These are phyloP conservation scores for Neosilurus mollespiculum DNA, from an alignment of 2,797 vertebrate species.

Conservation along the genomic window DNA sequence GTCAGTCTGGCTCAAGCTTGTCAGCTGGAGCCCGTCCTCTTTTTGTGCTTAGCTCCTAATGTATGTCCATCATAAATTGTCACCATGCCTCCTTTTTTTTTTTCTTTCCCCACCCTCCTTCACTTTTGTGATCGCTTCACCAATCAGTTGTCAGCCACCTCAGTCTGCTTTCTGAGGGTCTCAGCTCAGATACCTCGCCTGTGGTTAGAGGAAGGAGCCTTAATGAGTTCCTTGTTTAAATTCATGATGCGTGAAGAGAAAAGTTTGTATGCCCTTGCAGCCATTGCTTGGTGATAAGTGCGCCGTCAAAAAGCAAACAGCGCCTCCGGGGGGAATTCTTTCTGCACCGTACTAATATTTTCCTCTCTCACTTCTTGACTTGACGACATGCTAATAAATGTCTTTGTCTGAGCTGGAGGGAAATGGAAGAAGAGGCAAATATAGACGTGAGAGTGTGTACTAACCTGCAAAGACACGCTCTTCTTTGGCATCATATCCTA, in stretches of 20 bases:
- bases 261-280: slow-evolving; percentile 58
- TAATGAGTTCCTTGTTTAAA: slow-evolving; percentile 60
- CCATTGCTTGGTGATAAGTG: slow-evolving; percentile 69
- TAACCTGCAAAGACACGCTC: not conserved
- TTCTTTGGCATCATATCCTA: slow-evolving; percentile 2
- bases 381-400: slow-evolving; percentile 72
- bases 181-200: slow-evolving; percentile 22
- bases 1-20: slow-evolving; percentile 31
- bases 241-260: slow-evolving; percentile 58
- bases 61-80: slow-evolving; percentile 30
- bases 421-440: slow-evolving; percentile 1
- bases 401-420: slow-evolving; percentile 59
- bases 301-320: slow-evolving; percentile 70
- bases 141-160: slow-evolving; percentile 1
- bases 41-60: slow-evolving; percentile 6
- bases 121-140: slow-evolving; percentile 6
- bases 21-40: slow-evolving; percentile 30
- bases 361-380: slow-evolving; percentile 57
- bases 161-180: slow-evolving; percentile 28
- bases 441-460: not conserved
- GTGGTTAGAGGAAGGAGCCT: slow-evolving; percentile 55
- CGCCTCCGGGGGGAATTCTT: slow-evolving; percentile 66
- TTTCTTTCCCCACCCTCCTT: not conserved
- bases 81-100: not conserved
- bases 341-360: slow-evolving; percentile 71